Percentiles rank a stretch among this genome's conserved stretches.
These are phyloP conservation scores for Nansenia antarctica DNA, from an alignment of 2,113 vertebrate species.

Conservation along the genomic window DNA sequence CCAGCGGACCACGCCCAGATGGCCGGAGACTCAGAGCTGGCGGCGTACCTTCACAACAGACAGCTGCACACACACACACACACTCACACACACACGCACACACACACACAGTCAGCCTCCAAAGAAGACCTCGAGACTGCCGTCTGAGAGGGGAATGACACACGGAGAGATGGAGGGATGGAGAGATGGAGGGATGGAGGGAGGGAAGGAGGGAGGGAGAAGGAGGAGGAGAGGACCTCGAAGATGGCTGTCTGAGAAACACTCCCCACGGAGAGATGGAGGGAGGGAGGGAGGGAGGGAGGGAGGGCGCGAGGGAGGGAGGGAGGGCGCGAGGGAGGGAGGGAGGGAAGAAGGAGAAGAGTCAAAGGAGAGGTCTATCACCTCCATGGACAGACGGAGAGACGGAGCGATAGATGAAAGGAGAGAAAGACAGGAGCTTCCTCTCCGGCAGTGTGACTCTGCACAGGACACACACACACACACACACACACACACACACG, in stretches of 20 bases:
- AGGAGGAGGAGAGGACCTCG: not conserved
- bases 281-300: not conserved
- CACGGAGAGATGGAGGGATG: constrained; percentile 22
- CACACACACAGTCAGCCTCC: too few species aligned
- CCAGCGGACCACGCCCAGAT: constrained; percentile 87
- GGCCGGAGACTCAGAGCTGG: constrained; percentile 86
- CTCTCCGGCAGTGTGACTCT: too few species aligned
- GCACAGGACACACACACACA: too few species aligned
- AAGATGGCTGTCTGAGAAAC: too few species aligned
- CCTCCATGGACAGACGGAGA: not conserved
- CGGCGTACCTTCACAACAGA: constrained; percentile 81
- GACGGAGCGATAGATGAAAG: not conserved
- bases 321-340: not conserved
- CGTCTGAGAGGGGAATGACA: constrained; percentile 78
- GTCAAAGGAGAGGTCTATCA: not conserved
- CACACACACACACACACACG: too few species aligned
- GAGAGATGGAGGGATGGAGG: constrained; percentile 5
- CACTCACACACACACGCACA: too few species aligned
- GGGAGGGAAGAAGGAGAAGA: not conserved
- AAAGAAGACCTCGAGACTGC: constrained; percentile 95
- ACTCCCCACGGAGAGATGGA: not conserved
- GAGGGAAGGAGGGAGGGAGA: not conserved
- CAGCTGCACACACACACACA: constrained; percentile 79
- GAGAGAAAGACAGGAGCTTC: not conserved
- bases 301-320: not conserved